Evolutionary conservation across 2,797 vertebrate genomes (phyloP).

Genomic region (Vultur gryphus): DNA sequence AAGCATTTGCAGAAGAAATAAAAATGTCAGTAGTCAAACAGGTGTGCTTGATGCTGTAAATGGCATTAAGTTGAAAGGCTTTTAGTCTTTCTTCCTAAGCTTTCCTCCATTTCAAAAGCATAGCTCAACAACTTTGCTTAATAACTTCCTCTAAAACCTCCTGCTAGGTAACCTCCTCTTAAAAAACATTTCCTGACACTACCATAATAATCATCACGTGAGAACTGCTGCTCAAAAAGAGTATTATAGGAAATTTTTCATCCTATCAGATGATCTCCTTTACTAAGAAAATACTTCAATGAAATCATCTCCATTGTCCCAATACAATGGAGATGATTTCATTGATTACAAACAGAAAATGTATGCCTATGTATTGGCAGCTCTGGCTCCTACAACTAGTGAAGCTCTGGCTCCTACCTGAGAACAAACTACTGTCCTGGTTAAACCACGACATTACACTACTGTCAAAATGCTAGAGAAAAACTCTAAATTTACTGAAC

Average conservation of each 20-base stretch:
- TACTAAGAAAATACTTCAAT: neutral
- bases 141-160: neutral
- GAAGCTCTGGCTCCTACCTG: neutral
- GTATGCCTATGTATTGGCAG: fast-evolving
- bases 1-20: neutral
- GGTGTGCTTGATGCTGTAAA: neutral
- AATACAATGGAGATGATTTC: neutral
- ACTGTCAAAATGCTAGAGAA: neutral
- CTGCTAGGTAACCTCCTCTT: neutral
- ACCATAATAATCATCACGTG: neutral
- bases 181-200: neutral
- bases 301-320: neutral
- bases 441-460: neutral
- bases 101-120: neutral
- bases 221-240: neutral
- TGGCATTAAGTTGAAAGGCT: neutral
- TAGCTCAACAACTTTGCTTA: neutral
- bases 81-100: neutral
- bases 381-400: neutral
- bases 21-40: neutral
- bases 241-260: neutral
- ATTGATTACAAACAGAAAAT: neutral
- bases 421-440: neutral
- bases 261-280: neutral
- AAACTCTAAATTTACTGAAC: neutral